Evolutionary conservation across 2,797 vertebrate genomes (phyloP), one percentile per base, ranked within the genome.

Genomic region (Cetoscarus ocellatus): DNA sequence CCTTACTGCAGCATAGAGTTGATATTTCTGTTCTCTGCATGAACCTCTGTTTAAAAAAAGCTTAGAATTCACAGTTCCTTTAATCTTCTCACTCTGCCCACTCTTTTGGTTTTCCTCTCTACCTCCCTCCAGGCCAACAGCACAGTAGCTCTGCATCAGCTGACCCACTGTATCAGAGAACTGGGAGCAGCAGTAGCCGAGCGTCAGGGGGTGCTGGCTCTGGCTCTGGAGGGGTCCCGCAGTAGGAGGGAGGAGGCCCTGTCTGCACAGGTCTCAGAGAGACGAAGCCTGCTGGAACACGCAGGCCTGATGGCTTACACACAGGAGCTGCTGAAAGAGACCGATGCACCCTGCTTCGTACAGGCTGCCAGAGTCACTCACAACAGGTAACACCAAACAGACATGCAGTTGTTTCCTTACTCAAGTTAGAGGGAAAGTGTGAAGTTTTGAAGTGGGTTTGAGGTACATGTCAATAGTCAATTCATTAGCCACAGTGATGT

Each of bases 281-380:
- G 96, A 83, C 94, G 92, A 81, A 92, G 95, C 67, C 95, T 99
- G 86, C 88, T 97, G 92, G 97, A 98, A 54, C 93, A 97, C 9
- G 96, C 96, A 0, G 98, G 98, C 1, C 93, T 99, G 74, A 94
- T 99, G 89, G 94, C 95, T 58, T 98, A 97, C 10, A 95, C 97
- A 0, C 97, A 98, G 76, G 98, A 99, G 92, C 95, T 99, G 58
- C 96, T 99, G 47, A 98, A 98, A 81, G 98, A 99, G 88, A 95
- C 93, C 0, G 98, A 99, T 74, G 96, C 96, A 10, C 95, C 98
- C 7, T 98, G 97, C 86, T 99, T 99, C 2, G 96, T 99, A 8
- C 98, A 98, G 89, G 97, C 97, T 0, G 96, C 97, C 53, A 96
- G 97, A 74, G 90, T 97, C 79, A 95, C 98, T 9, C 97, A 99